phyloP scores from a whole-genome alignment of 2,797 vertebrate genomes.

The Amniataba percoides region DNA sequence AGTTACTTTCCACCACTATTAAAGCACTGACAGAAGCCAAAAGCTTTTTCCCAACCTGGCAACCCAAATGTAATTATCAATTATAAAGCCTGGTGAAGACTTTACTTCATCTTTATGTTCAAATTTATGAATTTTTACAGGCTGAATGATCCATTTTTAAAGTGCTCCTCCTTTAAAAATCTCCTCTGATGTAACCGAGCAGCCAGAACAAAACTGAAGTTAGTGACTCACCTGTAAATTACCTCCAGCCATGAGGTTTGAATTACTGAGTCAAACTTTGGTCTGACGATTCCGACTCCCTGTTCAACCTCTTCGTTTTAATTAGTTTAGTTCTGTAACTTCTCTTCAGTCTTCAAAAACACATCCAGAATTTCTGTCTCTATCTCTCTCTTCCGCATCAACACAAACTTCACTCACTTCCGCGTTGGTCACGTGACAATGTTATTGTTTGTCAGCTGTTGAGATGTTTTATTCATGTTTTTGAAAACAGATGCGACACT shows the following conservation, averaged over 20 bases:
- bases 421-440: slow-evolving; percentile 71
- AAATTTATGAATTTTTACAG: neutral
- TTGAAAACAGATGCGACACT: neutral
- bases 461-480: neutral
- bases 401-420: slow-evolving; percentile 61
- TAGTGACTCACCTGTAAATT: slow-evolving; percentile 80
- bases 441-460: neutral
- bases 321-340: too few species aligned
- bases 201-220: slow-evolving; percentile 10
- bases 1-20: neutral
- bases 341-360: too few species aligned
- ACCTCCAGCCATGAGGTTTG: slow-evolving; percentile 62
- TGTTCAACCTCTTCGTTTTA: too few species aligned
- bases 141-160: neutral
- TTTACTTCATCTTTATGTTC: neutral
- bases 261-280: neutral
- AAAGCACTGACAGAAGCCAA: neutral
- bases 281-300: neutral
- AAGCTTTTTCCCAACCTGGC: too few species aligned
- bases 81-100: rapidly evolving
- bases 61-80: neutral
- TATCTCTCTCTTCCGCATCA: slow-evolving; percentile 68
- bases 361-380: too few species aligned
- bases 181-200: neutral
- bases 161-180: neutral